Base-by-base conservation (phyloP, 2,797 vertebrate genomes). In the Neopelma chrysocephalum region DNA sequence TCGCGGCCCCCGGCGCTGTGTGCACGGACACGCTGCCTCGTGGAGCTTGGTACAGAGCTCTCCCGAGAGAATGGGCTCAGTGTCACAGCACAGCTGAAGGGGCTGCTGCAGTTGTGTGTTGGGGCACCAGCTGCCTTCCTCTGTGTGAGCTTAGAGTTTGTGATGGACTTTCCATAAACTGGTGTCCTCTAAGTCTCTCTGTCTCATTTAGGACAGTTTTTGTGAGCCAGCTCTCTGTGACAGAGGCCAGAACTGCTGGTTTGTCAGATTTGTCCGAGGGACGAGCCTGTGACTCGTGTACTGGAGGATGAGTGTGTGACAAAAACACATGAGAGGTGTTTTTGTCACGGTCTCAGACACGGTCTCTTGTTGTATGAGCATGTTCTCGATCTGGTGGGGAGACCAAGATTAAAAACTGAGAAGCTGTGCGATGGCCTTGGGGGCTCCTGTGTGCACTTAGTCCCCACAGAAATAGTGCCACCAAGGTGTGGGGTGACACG, bases 391-490 rank as follows among this genome's bases (percentile, higher is more conserved):
- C n/a, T 47, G 48, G 10, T 32, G 45, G 11, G 16, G 27, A 50
- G 12, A 32, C 58, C 45, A 9, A 36, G 40, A 15, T 29, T 51
- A 12, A 48, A 48, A 78, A 9, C 50, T 2, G 0, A 26, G 66
- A n/a, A 3, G 9, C 40, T 0, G 0, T 6, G 8, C 1, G 1
- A 1, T 29, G 15, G 25, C 31, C 66, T 48, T 40, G 56, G 61
- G 22, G 75, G 16, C 40, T 36, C 42, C 12, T 62, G 73, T 14
- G 26, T 27, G 54, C 2, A 4, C 22, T 12, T 15, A 10, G 29
- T 62, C 22, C 27, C 36, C 53, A 4, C 61, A n/a, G 70, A 15
- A 47, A 18, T 0, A 12, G 26, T 56, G 34, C 20, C 8, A 4
- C n/a, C 25, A 4, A 2, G 62, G 16, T 53, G 51, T 53, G 51